Conservation (phyloP, 2,797 vertebrate species). For the Enteromius radiatus region DNA sequence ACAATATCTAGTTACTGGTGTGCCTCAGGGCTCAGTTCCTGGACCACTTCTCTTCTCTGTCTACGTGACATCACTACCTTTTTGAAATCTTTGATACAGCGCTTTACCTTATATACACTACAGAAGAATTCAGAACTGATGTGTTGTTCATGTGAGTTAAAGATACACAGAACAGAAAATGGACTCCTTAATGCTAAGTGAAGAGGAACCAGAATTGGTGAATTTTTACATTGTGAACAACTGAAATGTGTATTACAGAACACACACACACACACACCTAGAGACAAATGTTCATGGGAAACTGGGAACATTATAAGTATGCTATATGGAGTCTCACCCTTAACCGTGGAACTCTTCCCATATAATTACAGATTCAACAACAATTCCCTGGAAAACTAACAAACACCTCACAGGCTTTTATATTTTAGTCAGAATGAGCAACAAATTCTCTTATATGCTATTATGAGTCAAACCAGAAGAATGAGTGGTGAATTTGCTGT, state of each 20-base stretch:
- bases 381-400: conserved; percentile 8
- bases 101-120: neutral
- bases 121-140: neutral
- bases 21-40: too few relatives aligned
- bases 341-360: conserved; percentile 4
- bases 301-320: neutral
- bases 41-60: too few relatives aligned
- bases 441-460: neutral
- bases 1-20: too few relatives aligned
- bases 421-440: conserved; percentile 37
- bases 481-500: conserved; percentile 31
- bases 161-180: neutral
- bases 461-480: conserved; percentile 44
- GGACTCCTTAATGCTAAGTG: neutral
- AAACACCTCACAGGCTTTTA: conserved; percentile 16
- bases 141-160: neutral
- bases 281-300: neutral
- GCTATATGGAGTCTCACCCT: conserved; percentile 15
- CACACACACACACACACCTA: neutral
- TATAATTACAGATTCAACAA: conserved; percentile 10
- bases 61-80: neutral
- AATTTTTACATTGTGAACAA: neutral
- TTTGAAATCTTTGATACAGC: neutral
- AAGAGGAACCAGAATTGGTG: neutral
- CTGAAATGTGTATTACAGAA: neutral